phyloP scores from a whole-genome alignment of 2,888 invertebrate genomes.

The Gasteruption jaculator region DNA sequence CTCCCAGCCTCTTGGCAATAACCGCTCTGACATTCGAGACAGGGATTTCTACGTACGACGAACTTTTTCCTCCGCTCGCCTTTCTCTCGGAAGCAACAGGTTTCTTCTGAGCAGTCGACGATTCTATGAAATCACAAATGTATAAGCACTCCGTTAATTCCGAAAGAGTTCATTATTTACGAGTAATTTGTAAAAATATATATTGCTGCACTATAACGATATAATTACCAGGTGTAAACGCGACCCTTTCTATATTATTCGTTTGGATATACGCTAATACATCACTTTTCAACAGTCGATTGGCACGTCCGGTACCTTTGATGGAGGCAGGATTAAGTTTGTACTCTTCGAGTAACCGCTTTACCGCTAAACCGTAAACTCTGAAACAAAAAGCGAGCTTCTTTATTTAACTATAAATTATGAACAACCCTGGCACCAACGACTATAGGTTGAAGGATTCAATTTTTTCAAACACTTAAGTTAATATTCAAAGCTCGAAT shows the following conservation, averaged over 20 bases:
- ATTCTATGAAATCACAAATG: not conserved
- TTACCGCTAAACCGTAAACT: slow-evolving; percentile 60
- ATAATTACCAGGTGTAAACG: slow-evolving; percentile 37
- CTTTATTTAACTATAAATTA: too few relatives aligned
- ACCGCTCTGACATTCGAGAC: slow-evolving; percentile 59
- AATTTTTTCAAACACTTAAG: too few relatives aligned
- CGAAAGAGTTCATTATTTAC: not conserved
- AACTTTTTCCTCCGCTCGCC: slow-evolving; percentile 32
- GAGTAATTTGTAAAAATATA: not conserved
- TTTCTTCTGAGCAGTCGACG: too few relatives aligned
- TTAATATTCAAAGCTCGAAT: too few relatives aligned
- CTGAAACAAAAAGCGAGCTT: slow-evolving; percentile 33
- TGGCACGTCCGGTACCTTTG: slow-evolving; percentile 58
- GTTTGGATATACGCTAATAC: slow-evolving; percentile 52
- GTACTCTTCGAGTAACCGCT: slow-evolving; percentile 59
- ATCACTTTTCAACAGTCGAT: slow-evolving; percentile 60
- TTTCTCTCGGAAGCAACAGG: too few relatives aligned
- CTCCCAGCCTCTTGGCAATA: slow-evolving; percentile 62
- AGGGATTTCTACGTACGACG: slow-evolving; percentile 55
- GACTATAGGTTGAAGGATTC: too few relatives aligned
- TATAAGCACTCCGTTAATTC: too few relatives aligned
- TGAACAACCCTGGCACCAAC: too few relatives aligned
- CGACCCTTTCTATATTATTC: slow-evolving; percentile 50
- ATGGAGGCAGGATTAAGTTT: slow-evolving; percentile 52
- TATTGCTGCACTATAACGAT: too few relatives aligned